Conservation (phyloP, 2,113 vertebrate genomes). For the Ammodytes dubius region DNA sequence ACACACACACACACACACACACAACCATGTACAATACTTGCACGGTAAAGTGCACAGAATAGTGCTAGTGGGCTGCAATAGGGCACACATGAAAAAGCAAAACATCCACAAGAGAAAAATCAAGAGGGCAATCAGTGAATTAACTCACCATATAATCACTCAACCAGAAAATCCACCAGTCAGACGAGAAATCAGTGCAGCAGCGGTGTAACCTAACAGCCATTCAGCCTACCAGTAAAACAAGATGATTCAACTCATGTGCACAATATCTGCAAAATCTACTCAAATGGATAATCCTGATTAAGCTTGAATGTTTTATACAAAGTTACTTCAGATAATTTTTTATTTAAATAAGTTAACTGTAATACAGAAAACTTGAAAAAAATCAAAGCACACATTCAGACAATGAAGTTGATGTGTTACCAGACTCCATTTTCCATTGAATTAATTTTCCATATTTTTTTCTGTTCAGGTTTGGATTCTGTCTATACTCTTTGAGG, state of each 20-base stretch:
- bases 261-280: neutral
- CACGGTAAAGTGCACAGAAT: neutral
- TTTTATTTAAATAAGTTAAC: conserved; percentile 1
- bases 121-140: neutral
- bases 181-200: neutral
- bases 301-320: conserved; percentile 1
- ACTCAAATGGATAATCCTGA: neutral
- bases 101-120: neutral
- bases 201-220: neutral
- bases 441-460: neutral
- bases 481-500: neutral
- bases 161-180: neutral
- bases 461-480: neutral
- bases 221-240: neutral
- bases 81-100: neutral
- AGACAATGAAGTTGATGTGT: neutral
- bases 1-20: neutral
- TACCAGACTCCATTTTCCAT: no score
- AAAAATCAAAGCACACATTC: neutral
- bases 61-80: neutral
- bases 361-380: neutral
- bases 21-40: neutral
- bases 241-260: neutral
- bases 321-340: neutral
- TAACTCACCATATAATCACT: neutral